Conservation (phyloP, 2,113 vertebrate species). For the Epinephelus fuscoguttatus region DNA sequence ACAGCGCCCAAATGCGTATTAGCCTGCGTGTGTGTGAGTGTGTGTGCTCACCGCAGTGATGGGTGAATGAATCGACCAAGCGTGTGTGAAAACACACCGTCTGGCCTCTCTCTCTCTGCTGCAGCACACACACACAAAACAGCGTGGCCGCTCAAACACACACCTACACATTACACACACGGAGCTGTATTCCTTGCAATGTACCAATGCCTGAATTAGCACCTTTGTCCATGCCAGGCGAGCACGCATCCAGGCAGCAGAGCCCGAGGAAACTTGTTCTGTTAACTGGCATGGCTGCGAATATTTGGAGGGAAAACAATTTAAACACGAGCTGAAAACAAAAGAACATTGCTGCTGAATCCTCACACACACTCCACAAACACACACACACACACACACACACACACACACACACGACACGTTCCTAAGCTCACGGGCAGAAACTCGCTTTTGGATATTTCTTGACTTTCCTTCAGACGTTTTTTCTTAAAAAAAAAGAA, state of each 20-base stretch:
- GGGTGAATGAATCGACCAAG: conserved; percentile 73
- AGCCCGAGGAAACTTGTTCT: conserved; percentile 30
- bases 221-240: conserved; percentile 54
- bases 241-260: conserved; percentile 45
- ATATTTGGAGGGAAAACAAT: conserved; percentile 48
- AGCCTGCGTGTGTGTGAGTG: conserved; percentile 26
- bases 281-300: conserved; percentile 14
- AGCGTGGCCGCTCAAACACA: conserved; percentile 17
- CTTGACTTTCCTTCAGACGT: conserved; percentile 36
- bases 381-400: conserved; percentile 10
- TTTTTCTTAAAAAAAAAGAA: background rate
- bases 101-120: conserved; percentile 51
- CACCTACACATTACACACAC: conserved; percentile 32
- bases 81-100: conserved; percentile 67
- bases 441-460: conserved; percentile 41
- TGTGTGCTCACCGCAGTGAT: conserved; percentile 42
- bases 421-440: conserved; percentile 14
- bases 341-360: conserved; percentile 8
- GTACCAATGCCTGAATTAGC: conserved; percentile 61
- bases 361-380: background rate
- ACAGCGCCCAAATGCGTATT: conserved; percentile 60
- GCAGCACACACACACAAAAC: conserved; percentile 35
- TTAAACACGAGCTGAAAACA: conserved; percentile 33
- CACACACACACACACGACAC: conserved; percentile 8
- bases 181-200: conserved; percentile 37